Conservation (phyloP, 2,797 vertebrate genomes). For the Muscicapa striata region DNA sequence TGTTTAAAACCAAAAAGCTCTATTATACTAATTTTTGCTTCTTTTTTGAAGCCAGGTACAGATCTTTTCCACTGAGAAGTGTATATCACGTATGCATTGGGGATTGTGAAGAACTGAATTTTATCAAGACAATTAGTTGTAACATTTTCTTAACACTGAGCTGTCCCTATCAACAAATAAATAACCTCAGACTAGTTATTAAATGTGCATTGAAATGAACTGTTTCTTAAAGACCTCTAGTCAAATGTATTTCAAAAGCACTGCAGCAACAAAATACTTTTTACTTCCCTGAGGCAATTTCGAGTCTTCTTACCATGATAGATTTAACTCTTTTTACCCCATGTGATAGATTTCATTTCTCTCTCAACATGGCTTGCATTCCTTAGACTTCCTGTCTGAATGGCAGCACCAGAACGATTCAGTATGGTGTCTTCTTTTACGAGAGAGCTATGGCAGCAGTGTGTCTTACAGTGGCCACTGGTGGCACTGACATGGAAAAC, state of each 20-base stretch:
- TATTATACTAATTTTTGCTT: neutral
- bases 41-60: slow-evolving; percentile 34
- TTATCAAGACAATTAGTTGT: neutral
- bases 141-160: neutral
- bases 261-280: neutral
- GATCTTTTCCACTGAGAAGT: slow-evolving; percentile 17
- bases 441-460: neutral
- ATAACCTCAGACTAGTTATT: neutral
- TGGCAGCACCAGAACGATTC: neutral
- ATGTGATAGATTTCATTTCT: neutral
- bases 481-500: neutral
- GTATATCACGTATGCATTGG: neutral
- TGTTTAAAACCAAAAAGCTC: neutral
- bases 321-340: neutral
- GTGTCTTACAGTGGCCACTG: neutral
- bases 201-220: neutral
- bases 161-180: neutral
- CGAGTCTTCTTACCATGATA: neutral
- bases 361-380: neutral
- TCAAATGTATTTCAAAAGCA: neutral
- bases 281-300: neutral
- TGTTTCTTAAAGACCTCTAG: neutral
- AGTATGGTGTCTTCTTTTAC: too few relatives aligned
- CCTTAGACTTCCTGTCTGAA: neutral
- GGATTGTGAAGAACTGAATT: neutral